Conservation (phyloP, 2,797 vertebrate species). For the Brachyrhaphis roseni region DNA sequence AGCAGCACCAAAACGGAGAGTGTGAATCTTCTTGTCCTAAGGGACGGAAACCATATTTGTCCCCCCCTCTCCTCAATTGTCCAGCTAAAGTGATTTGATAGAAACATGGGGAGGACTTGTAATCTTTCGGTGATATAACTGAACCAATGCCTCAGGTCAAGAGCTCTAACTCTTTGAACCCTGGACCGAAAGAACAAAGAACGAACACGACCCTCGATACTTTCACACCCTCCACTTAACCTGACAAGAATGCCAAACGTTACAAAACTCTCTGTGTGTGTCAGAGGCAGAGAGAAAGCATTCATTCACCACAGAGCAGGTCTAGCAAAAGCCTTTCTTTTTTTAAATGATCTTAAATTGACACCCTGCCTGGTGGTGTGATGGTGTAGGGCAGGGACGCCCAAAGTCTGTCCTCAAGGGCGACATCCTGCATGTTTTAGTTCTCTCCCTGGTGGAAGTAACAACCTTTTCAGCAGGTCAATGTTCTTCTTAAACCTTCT, state of each 20-base stretch:
- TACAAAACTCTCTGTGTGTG: neutral
- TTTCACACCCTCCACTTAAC: conserved; percentile 1
- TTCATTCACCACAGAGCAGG: neutral
- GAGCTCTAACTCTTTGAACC: conserved; percentile 23
- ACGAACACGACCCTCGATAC: neutral
- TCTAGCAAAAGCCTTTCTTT: neutral
- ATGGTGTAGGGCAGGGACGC: no score
- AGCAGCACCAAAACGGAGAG: conserved; percentile 12
- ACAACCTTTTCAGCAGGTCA: no score
- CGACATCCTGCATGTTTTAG: no score
- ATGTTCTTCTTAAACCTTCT: no score
- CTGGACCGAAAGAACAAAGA: neutral
- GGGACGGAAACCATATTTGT: conserved; percentile 17
- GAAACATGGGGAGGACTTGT: conserved; percentile 24
- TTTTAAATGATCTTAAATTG: neutral
- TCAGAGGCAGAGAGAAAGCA: neutral
- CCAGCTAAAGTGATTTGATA: conserved; percentile 30
- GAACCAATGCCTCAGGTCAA: conserved; percentile 24
- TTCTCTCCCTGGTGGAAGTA: no score
- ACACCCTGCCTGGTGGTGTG: neutral
- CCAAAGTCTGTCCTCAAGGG: no score
- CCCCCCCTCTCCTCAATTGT: neutral
- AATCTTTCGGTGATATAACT: conserved; percentile 40
- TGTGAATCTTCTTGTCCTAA: conserved; percentile 23
- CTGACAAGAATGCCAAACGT: neutral